These are phyloP conservation scores for Centropyge bicolor DNA, from an alignment of 2,797 vertebrate species.

Conservation along the genomic window DNA sequence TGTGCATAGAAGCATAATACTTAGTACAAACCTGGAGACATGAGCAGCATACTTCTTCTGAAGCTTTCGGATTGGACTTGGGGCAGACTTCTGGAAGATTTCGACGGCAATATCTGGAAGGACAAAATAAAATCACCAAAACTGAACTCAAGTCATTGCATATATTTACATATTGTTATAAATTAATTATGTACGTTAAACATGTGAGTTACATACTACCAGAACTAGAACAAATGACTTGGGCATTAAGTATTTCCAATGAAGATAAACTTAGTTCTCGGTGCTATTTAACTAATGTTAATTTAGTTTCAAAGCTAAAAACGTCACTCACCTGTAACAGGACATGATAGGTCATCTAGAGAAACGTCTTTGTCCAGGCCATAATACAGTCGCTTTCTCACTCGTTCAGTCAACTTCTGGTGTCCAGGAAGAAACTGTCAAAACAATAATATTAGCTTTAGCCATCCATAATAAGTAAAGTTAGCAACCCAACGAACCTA, in stretches of 20 bases:
- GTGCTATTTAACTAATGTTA: background rate
- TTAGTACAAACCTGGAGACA: conserved; percentile 90
- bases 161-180: too few relatives aligned
- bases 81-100: conserved; percentile 96
- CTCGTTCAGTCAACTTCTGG: conserved; percentile 91
- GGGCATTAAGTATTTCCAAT: background rate
- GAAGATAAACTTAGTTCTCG: background rate
- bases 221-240: too few relatives aligned
- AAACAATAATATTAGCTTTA: background rate
- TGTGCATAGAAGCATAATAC: accelerated
- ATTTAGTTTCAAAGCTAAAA: background rate
- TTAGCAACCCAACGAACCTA: too few relatives aligned
- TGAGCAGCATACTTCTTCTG: conserved; percentile 97
- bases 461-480: too few relatives aligned
- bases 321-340: conserved; percentile 89
- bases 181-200: background rate
- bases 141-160: background rate
- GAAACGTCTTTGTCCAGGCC: conserved; percentile 92
- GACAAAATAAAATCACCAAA: background rate
- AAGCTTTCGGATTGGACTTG: conserved; percentile 95
- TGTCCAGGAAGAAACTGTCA: conserved; percentile 93
- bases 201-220: accelerated
- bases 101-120: conserved; percentile 95
- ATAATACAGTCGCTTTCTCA: conserved; percentile 95
- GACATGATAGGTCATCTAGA: conserved; percentile 94